Base-by-base conservation (phyloP, 2,888 invertebrate genomes). In the Emmelina monodactyla region DNA sequence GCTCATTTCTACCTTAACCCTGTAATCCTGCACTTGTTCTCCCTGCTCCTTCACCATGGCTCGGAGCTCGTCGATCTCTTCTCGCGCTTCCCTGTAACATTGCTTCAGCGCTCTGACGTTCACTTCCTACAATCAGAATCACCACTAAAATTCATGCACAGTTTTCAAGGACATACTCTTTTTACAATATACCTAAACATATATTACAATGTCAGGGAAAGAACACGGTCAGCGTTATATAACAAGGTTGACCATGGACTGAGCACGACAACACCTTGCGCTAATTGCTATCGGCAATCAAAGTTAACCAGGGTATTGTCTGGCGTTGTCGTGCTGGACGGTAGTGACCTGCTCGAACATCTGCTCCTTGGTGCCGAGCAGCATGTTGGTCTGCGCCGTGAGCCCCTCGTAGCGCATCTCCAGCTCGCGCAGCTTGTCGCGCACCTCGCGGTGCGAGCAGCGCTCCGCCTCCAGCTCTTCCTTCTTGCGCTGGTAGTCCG, bases 21-120 rank as follows among this genome's bases (percentile, higher is more conserved):
- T 76, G 52, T 88, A 89, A 48, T 88, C 87, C 43, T 87, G 87
- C 6, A 88, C 53, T 56, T 88, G 88, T 5, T 76, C 72, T 34
- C 85, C 83, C 50, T 87, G 86, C 44, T 88, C 88, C 45, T 86
- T 85, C 49, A 87, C 78, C 14, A 86, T 55, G 0, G 73, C 70
- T 32, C 86, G 66, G 29, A 86, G 51, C 47, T 88, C 87, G 12
- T 87, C 87, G 4, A 79, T 69, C 39, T 79, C 62, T 65, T 78
- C 59, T 62, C 67, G 62, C 53, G 87, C 64, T 78, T 87, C 57
- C 69, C 70, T 58, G 83, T 88, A 66, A 83, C 88, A 72, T 82
- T 69, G 70, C 43, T 75, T 76, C 29, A 78, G 42, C 0, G 70
- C 51, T 9, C 69, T 50, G n/a, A 75, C 69, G 42, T 62, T 71